Conservation (phyloP, 2,888 invertebrate genomes). For the Lymantria monacha region DNA sequence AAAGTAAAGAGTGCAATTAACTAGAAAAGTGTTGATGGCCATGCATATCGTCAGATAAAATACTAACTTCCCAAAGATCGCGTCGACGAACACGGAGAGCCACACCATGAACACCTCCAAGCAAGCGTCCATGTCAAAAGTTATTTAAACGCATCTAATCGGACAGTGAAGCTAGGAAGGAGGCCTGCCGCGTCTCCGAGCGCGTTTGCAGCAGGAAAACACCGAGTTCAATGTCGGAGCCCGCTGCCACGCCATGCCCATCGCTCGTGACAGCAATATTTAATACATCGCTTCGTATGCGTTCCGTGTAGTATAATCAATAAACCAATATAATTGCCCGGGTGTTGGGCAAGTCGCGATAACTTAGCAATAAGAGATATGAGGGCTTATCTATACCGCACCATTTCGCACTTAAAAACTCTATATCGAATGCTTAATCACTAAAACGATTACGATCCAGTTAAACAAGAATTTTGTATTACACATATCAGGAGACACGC, state of each 20-base stretch:
- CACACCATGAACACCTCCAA: constrained; percentile 47
- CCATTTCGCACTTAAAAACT: not conserved
- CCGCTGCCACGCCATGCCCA: constrained; percentile 16
- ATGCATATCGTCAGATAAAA: not conserved
- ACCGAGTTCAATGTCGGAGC: constrained; percentile 11
- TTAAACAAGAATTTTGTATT: constrained; percentile 1
- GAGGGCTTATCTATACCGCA: not conserved
- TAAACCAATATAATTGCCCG: constrained; percentile 19
- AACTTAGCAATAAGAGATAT: not conserved
- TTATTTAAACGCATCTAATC: constrained; percentile 12
- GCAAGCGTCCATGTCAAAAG: constrained; percentile 35
- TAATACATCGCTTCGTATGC: constrained; percentile 28
- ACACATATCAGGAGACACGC: not conserved
- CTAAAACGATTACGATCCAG: constrained; percentile 1
- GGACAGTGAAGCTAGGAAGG: constrained; percentile 3
- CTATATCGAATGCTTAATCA: not conserved
- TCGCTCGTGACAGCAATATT: constrained; percentile 35
- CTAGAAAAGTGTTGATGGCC: not conserved
- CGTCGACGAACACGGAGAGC: constrained; percentile 44
- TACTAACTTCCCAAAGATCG: constrained; percentile 52
- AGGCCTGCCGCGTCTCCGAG: not conserved
- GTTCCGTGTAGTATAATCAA: constrained; percentile 18
- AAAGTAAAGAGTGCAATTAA: too few relatives aligned
- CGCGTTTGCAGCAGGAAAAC: constrained; percentile 1
- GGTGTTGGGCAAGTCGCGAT: constrained; percentile 15